Evolutionary conservation across 2,113 vertebrate genomes (phyloP), one percentile per base, ranked within the genome.

Genomic region (Megaleporinus macrocephalus): DNA sequence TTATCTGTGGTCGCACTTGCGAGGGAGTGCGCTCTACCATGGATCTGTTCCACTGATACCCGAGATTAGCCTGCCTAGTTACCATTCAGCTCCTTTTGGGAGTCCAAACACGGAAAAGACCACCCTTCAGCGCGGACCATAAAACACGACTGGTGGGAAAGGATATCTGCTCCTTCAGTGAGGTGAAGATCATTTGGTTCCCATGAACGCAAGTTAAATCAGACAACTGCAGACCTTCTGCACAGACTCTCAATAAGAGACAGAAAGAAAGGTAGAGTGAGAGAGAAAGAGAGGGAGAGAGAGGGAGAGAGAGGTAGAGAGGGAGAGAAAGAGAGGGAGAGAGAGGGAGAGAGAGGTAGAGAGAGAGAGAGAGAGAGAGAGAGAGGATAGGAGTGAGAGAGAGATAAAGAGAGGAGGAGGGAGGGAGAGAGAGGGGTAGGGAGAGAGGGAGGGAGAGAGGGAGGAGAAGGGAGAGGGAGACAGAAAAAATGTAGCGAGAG

Each of bases 161-260:
- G 14, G 55, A 79, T 30, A 73, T 15, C 36, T 41, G 36, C 71
- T 86, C 88, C 87, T 83, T 86, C 85, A 76, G 66, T 78, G 79
- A 76, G 80, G 81, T 73, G 77, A 89, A 85, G 65, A n/a, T 72
- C 55, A 87, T 80, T 63, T 80, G 59, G 84, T 87, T 81, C 83
- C 76, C 88, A 83, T 85, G 85, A 82, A 72, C 78, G 88, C 86
- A 79, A 84, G 84, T 79, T 91, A 87, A 90, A 91, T 89, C 85
- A 89, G 84, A 73, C 73, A 62, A 12, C 73, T 83, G 74, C 33
- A 36, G 59, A 81, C 82, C 77, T 86, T 87, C 68, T 65, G 73
- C 83, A 72, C 68, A 79, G 87, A 84, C 78, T 20, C 26, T 59
- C 20, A 59, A 36, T 22, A 36, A 41, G 59, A 59, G 76, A 36